Evolutionary conservation across 1,140 invertebrate species (phyloP).

Genomic region (Acromyrmex echinatior): DNA sequence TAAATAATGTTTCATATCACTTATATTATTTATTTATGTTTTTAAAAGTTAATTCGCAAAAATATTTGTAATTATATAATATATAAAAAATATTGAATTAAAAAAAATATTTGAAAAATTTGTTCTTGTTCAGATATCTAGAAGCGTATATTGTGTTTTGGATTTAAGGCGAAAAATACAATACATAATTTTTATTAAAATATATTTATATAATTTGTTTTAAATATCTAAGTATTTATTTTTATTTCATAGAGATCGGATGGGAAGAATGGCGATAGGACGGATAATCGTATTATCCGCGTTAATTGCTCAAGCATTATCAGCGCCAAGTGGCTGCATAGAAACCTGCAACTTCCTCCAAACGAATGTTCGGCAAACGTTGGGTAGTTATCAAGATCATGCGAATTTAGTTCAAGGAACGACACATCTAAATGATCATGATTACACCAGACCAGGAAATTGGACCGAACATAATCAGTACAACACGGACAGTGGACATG

Average conservation of each 20-base stretch:
- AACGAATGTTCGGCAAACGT: constrained; percentile 37
- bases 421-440: constrained; percentile 58
- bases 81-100: background rate
- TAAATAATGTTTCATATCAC: constrained; percentile 1
- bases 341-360: constrained; percentile 66
- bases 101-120: background rate
- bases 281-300: constrained; percentile 67
- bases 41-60: background rate
- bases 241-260: constrained; percentile 64
- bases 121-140: background rate
- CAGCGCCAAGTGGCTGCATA: constrained; percentile 76
- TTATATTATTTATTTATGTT: background rate
- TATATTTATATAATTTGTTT: constrained; percentile 1
- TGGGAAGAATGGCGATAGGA: constrained; percentile 65
- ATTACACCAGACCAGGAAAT: constrained; percentile 76
- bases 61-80: background rate
- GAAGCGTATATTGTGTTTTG: background rate
- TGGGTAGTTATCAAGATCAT: constrained; percentile 34
- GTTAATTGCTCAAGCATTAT: constrained; percentile 64
- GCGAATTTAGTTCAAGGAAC: constrained; percentile 30
- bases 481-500: constrained; percentile 71
- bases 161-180: background rate
- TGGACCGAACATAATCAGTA: constrained; percentile 79
- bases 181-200: background rate
- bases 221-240: constrained; percentile 29